Base-by-base conservation (phyloP, 92 coral and sea anemone genomes). In the Palythoa heliodiscus region DNA sequence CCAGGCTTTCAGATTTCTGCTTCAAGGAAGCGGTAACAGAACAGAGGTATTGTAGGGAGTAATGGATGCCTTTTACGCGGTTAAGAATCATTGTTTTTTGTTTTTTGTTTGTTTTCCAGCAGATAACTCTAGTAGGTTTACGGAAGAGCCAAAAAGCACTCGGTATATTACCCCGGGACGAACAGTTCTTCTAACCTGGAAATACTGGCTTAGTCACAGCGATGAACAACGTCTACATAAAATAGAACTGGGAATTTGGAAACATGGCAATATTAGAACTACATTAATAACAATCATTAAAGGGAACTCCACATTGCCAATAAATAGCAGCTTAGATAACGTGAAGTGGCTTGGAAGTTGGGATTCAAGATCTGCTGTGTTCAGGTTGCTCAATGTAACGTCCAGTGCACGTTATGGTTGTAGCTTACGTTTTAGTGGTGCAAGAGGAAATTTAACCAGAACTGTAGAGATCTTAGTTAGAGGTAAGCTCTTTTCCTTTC, bases 161-260 rank as follows among this genome's bases (percentile, higher is more conserved):
- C 40, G 47, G n/a, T 20, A 22, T 80, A 40, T 80, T 63, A 48
- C 61, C 72, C 23, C 54, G 22, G 84, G 74, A 22, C 29, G 47
- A 80, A 47, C 70, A 43, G 61, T 66, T 25, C 74, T 20, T 7
- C 84, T 80, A 20, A 17, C 72, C 20, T 80, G 84, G 84, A 43
- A 60, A 66, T 80, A 66, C 47, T 60, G 25, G 17, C 84, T 80
- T 38, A 66, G 63, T 48, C 73, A 48, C 7, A 15, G 47, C 1
- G 75, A 80, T 47, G 57, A 70, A 9, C 60, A 38, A 3, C 84
- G n/a, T 24, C 60, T 80, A 7, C 39, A 69, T 74, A 80, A 80
- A 40, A 80, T 80, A 63, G 84, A 80, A 52, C 48, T 80, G 10
- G 84, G 74, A 43, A 22, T 80, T 13, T 66, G 84, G 84, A 50